Evolutionary conservation across 2,797 vertebrate species (phyloP), one percentile per base, ranked within the genome.

Genomic region (Paratrypauchen microcephalus): DNA sequence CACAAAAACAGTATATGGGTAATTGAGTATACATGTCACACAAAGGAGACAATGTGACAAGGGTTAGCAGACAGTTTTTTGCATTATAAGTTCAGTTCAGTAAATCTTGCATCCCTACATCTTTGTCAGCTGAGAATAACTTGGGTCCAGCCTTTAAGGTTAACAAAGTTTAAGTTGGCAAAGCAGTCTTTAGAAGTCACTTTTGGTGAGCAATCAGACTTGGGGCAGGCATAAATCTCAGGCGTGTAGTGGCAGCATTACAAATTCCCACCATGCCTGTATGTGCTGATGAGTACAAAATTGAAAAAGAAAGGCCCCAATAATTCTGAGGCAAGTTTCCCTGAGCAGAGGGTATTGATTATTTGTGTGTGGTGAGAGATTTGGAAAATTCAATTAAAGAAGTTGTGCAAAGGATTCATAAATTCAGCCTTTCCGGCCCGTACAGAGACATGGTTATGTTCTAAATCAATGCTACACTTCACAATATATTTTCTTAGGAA

Each of bases 311-410:
- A 94, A 95, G 96, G 92, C 92, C 88, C 94, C 95, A 96, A 97
- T 98, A 97, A 98, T 97, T 98, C 96, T 97, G 95, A 95, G 94
- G 94, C 95, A 96, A 94, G 96, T 97, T 96, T 95, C 96, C 88
- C 91, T 95, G 93, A 94, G 95, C 94, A 93, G 93, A 93, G 92
- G 93, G 94, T 99, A 99, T 99, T 96, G 98, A 99, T 99, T 99
- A 98, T 98, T 98, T 99, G 96, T 98, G 97, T 98, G 96, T 95
- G 95, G 95, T 96, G 95, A 96, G 98, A 99, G 97, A 99, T 99
- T 99, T 99, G 96, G 98, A 99, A 99, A 99, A 99, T 99, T 99
- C 97, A 98, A 99, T 99, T 98, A 99, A 99, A 98, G 94, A 95
- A 96, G 95, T 98, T 99, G 97, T 96, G 96, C 96, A 99, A 99